A percentile compares a stretch with the other conserved stretches of the same genome.
phyloP scores from a whole-genome alignment of 2,113 vertebrate genomes.

The Erythrocebus patas region DNA sequence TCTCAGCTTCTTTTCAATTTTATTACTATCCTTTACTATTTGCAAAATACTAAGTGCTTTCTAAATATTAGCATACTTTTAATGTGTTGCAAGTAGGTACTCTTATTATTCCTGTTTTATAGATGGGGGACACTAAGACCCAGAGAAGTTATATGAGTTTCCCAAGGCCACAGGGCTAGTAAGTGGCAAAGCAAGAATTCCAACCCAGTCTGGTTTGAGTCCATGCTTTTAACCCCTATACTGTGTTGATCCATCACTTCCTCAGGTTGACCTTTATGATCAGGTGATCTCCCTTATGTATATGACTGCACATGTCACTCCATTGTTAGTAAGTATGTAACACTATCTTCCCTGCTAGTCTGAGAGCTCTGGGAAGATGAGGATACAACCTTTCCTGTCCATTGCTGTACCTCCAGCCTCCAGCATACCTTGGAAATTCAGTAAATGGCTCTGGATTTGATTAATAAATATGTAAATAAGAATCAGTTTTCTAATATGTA shows the following conservation, averaged over 20 bases:
- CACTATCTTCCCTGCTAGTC: background rate
- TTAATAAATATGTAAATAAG: background rate
- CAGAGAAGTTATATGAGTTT: background rate
- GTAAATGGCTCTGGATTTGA: slow-evolving; percentile 4
- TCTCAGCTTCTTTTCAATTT: slow-evolving; percentile 2
- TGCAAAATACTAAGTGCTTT: background rate
- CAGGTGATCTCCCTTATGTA: background rate
- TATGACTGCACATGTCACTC: background rate
- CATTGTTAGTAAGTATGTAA: background rate
- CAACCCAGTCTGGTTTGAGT: background rate
- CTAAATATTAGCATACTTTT: background rate
- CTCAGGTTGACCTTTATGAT: background rate
- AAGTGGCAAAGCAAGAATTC: background rate
- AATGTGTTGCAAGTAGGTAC: background rate
- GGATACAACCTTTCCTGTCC: background rate
- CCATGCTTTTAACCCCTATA: background rate
- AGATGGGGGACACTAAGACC: background rate
- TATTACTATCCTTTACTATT: background rate
- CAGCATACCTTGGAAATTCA: background rate
- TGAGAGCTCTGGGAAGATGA: background rate
- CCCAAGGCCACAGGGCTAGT: background rate
- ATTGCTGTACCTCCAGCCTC: background rate
- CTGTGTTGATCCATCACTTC: background rate
- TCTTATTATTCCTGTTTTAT: background rate
- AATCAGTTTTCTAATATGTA: background rate